Evolutionary conservation across 2,888 invertebrate genomes (phyloP).

Genomic region (Machimus rusticus): DNA sequence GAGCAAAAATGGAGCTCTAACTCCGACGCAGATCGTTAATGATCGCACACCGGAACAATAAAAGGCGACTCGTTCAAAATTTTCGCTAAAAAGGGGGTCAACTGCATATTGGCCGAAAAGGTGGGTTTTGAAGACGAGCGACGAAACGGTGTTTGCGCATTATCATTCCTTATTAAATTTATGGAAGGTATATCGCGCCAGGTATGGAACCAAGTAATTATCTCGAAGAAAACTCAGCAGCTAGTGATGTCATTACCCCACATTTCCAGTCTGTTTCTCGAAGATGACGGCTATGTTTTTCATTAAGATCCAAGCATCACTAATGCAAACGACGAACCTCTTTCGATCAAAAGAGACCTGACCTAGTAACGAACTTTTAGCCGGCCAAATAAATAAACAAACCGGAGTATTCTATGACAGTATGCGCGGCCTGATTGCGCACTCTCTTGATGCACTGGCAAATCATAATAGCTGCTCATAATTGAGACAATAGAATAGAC

Average conservation of each 20-base stretch:
- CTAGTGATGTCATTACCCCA: conserved; percentile 20
- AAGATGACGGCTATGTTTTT: not conserved
- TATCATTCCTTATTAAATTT: not conserved
- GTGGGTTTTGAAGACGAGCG: not conserved
- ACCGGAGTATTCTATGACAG: not conserved
- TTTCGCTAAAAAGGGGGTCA: not conserved
- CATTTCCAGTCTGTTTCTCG: not conserved
- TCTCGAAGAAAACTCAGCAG: not conserved
- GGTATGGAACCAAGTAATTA: conserved; percentile 5
- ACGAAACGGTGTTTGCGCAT: not conserved
- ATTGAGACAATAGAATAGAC: conserved; percentile 14
- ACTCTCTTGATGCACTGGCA: not conserved
- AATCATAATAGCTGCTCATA: conserved; percentile 4
- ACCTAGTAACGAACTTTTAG: not conserved
- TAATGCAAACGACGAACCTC: not conserved
- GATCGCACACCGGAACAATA: not conserved
- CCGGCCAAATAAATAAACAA: not conserved
- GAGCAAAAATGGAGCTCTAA: conserved; percentile 3
- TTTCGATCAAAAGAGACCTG: not conserved
- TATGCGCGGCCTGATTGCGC: not conserved
- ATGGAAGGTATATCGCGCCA: not conserved
- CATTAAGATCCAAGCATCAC: not conserved
- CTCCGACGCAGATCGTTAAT: conserved; percentile 22
- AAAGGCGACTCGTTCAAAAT: not conserved
- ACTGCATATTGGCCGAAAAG: not conserved